Percentiles rank a stretch among this genome's conserved stretches.
phyloP scores from a whole-genome alignment of 2,888 invertebrate genomes.

The Lasiommata megera region DNA sequence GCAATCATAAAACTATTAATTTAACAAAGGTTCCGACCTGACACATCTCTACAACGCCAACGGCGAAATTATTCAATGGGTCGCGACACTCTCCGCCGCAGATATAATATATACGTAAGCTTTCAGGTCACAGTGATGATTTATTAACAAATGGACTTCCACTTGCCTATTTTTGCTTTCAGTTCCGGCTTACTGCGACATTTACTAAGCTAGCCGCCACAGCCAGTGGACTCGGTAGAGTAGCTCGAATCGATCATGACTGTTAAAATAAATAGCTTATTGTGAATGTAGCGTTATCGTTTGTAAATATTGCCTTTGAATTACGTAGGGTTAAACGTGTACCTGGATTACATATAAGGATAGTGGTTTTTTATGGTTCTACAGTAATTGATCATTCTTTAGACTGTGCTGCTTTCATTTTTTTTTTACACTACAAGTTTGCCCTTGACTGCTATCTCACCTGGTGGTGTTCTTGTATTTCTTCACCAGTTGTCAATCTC shows the following conservation, averaged over 20 bases:
- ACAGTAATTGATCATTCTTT: no score
- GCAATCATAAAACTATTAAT: neutral
- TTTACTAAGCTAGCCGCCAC: slow-evolving; percentile 19
- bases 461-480: no score
- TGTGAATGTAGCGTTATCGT: neutral
- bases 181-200: slow-evolving; percentile 31
- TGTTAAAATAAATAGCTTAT: neutral
- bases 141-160: slow-evolving; percentile 60
- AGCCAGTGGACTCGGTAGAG: slow-evolving; percentile 16
- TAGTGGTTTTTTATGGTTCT: no score
- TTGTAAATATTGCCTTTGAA: neutral
- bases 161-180: slow-evolving; percentile 50
- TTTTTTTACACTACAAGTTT: no score
- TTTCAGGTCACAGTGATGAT: slow-evolving; percentile 50
- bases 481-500: no score
- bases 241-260: slow-evolving; percentile 15
- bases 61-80: neutral
- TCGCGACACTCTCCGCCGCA: neutral
- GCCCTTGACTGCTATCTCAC: no score
- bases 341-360: neutral
- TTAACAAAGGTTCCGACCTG: neutral
- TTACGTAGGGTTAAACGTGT: neutral
- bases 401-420: no score
- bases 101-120: slow-evolving; percentile 5
- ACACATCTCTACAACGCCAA: neutral